Conservation (phyloP, 2,888 invertebrate species). For the Hyles lineata region DNA sequence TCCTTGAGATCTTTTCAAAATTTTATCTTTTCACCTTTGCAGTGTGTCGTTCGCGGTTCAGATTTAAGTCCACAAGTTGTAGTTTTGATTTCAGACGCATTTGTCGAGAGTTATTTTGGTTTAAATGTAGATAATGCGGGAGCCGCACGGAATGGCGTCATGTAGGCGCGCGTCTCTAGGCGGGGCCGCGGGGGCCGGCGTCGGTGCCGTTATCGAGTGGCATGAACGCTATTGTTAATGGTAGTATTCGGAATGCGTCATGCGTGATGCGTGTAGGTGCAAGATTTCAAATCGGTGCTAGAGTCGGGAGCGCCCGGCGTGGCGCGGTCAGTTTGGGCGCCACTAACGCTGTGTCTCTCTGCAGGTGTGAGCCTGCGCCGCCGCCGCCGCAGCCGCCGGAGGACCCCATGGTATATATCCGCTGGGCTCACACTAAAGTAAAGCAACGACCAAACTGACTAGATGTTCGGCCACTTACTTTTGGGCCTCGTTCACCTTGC, state of each 20-base stretch:
- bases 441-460: slow-evolving; percentile 81
- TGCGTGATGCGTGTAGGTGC: slow-evolving; percentile 56
- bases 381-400: slow-evolving; percentile 80
- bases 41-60: slow-evolving; percentile 68
- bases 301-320: slow-evolving; percentile 58
- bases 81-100: slow-evolving; percentile 77
- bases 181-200: slow-evolving; percentile 50
- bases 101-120: slow-evolving; percentile 65
- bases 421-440: slow-evolving; percentile 85
- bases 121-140: slow-evolving; percentile 65
- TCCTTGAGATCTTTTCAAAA: slow-evolving; percentile 78
- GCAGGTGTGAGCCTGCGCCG: slow-evolving; percentile 85
- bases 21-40: slow-evolving; percentile 69
- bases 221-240: slow-evolving; percentile 42
- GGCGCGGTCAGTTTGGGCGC: slow-evolving; percentile 77
- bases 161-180: slow-evolving; percentile 48
- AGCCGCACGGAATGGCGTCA: slow-evolving; percentile 84
- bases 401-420: slow-evolving; percentile 83
- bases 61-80: slow-evolving; percentile 64
- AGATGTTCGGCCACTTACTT: slow-evolving; percentile 84
- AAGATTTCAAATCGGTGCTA: slow-evolving; percentile 82
- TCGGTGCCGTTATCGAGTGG: slow-evolving; percentile 62
- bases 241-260: not conserved
- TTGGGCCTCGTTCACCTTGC: slow-evolving; percentile 82
- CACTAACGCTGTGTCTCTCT: slow-evolving; percentile 85